Conservation (phyloP, 1,140 invertebrate genomes). For the Diabrotica undecimpunctata region DNA sequence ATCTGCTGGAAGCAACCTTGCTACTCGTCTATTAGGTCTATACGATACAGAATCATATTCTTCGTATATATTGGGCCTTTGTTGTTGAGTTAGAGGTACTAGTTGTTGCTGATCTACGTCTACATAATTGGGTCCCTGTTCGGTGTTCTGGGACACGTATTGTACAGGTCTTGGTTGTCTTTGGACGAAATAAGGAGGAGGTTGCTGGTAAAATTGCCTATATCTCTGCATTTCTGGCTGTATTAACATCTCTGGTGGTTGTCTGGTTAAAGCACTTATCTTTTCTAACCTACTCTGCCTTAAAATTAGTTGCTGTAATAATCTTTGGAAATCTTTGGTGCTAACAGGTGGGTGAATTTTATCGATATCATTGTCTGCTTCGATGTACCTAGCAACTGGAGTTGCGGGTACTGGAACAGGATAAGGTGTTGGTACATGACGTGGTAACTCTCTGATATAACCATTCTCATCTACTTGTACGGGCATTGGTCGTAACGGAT, state of each 20-base stretch:
- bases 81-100: not conserved
- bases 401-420: constrained; percentile 44
- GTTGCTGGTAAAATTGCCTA: constrained; percentile 28
- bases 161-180: constrained; percentile 19
- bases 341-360: constrained; percentile 51
- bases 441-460: constrained; percentile 38
- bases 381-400: constrained; percentile 26
- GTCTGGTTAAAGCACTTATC: constrained; percentile 40
- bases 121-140: constrained; percentile 12
- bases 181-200: constrained; percentile 28
- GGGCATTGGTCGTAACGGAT: constrained; percentile 37
- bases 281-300: constrained; percentile 54
- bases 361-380: constrained; percentile 38
- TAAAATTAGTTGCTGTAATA: constrained; percentile 56
- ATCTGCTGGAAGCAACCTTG: constrained; percentile 27
- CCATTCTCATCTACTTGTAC: constrained; percentile 45
- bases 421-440: constrained; percentile 35
- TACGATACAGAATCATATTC: constrained; percentile 10
- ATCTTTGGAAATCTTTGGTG: constrained; percentile 55
- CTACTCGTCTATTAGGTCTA: constrained; percentile 29
- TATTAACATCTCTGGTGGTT: constrained; percentile 23
- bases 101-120: constrained; percentile 8
- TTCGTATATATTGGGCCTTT: not conserved
- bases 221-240: constrained; percentile 8
- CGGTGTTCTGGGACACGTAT: constrained; percentile 9